Conservation (phyloP, 2,797 vertebrate species). For the Enteromius unitaeniatus region DNA sequence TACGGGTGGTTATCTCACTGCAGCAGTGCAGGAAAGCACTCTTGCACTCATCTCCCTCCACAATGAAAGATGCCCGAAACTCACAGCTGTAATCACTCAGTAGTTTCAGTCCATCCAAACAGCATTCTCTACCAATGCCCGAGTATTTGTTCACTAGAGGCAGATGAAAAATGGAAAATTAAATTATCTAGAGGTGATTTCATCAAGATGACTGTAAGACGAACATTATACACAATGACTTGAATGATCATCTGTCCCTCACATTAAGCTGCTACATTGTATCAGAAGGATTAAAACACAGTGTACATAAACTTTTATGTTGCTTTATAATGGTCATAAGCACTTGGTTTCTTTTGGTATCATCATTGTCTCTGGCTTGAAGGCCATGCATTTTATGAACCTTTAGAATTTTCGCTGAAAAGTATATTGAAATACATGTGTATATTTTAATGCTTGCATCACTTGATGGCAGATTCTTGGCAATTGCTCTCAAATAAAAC, state of each 20-base stretch:
- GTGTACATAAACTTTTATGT: too few species aligned
- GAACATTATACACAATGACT: too few species aligned
- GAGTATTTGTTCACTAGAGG: conserved; percentile 29
- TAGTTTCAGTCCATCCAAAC: conserved; percentile 40
- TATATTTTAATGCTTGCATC: too few species aligned
- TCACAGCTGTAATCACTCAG: conserved; percentile 19
- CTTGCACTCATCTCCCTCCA: not conserved
- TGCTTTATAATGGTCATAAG: too few species aligned
- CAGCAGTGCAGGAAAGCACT: conserved; percentile 52
- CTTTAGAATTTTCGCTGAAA: not conserved
- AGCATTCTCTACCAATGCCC: conserved; percentile 37
- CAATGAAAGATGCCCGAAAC: conserved; percentile 1
- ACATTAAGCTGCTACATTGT: too few species aligned
- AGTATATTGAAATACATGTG: not conserved
- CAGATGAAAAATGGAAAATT: not conserved
- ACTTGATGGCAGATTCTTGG: not conserved
- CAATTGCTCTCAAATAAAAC: not conserved
- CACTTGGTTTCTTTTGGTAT: not conserved
- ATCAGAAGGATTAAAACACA: too few species aligned
- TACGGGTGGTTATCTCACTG: not conserved
- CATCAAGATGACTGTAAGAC: too few species aligned
- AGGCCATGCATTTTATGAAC: not conserved
- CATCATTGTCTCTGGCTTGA: not conserved
- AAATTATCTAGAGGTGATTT: too few species aligned
- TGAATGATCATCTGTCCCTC: too few species aligned